Evolutionary conservation across 2,888 invertebrate genomes (phyloP).

Genomic region (Caenorhabditis virilis): DNA sequence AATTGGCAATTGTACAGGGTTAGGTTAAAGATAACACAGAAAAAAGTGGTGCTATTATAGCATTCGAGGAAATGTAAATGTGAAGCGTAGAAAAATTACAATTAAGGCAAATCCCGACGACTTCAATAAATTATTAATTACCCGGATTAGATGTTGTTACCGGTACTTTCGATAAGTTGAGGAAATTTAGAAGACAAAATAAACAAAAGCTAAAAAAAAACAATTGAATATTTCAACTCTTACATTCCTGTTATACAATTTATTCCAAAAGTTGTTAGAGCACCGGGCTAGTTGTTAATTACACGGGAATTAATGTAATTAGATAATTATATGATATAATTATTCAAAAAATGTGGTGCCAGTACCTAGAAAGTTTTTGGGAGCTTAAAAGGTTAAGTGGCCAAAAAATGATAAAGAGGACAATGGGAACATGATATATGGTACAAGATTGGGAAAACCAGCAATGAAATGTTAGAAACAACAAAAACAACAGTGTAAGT

Average conservation of each 20-base stretch:
- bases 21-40: slow-evolving; percentile 1
- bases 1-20: slow-evolving; percentile 2
- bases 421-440: slow-evolving; percentile 29
- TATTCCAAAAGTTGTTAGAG: slow-evolving; percentile 3
- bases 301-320: slow-evolving; percentile 14
- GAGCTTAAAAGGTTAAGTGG: neutral
- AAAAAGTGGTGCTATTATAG: neutral
- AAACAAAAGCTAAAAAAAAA: neutral
- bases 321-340: neutral
- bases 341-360: too few species aligned
- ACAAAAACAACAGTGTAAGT: too few species aligned
- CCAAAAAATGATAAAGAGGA: slow-evolving; percentile 2
- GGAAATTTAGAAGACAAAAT: neutral
- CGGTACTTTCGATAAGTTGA: neutral
- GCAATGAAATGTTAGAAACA: too few species aligned
- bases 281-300: slow-evolving; percentile 26
- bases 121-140: too few species aligned
- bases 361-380: neutral
- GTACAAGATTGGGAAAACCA: slow-evolving; percentile 26
- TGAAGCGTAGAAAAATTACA: too few species aligned
- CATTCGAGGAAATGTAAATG: neutral
- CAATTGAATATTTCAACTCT: neutral
- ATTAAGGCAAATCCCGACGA: too few species aligned
- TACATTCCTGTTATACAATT: neutral
- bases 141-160: too few species aligned